Evolutionary conservation across 2,797 vertebrate species (phyloP), one percentile per base, ranked within the genome.

Genomic region (Lacerta viridis): DNA sequence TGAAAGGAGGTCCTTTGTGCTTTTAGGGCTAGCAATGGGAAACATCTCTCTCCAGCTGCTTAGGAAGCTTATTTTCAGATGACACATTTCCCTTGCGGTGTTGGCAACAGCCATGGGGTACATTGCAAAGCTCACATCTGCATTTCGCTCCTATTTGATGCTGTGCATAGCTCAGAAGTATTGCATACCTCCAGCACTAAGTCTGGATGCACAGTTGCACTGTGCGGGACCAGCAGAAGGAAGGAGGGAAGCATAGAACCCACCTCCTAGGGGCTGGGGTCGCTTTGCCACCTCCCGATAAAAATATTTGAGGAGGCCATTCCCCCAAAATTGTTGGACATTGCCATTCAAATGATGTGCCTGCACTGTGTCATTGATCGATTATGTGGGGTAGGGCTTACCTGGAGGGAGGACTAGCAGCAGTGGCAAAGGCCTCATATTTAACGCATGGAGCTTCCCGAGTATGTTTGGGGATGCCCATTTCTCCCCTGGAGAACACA

Each of bases 21-120:
- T 92, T 87, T 85, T 23, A 74, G 81, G 90, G 87, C 81, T 25
- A 81, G 79, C 85, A 68, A 81, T n/a, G 20, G 59, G 41, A 76
- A 39, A 66, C 4, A 3, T 39, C 78, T 18, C 27, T 72, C 27
- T 72, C 39, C 41, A 89, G 78, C 69, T 66, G 27, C 77, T 80
- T 81, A 82, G 10, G 29, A 71, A 68, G 10, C 84, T 29, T 83
- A 36, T 50, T 0, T 0, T 64, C 68, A 0, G 1, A 4, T 17
- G 61, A 50, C 0, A 0, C 74, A 61, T 2, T 10, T 1, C 59
- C 33, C 0, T 1, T 75, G 64, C 46, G 79, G 20, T 43, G 64
- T 80, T 25, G 0, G 10, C n/a, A 5, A 27, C 25, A 11, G 59
- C n/a, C 82, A 3, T 0, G 0, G 4, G 7, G 46, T 41, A 75